Base-by-base conservation (phyloP, 2,113 vertebrate genomes). In the Lepidothrix coronata region DNA sequence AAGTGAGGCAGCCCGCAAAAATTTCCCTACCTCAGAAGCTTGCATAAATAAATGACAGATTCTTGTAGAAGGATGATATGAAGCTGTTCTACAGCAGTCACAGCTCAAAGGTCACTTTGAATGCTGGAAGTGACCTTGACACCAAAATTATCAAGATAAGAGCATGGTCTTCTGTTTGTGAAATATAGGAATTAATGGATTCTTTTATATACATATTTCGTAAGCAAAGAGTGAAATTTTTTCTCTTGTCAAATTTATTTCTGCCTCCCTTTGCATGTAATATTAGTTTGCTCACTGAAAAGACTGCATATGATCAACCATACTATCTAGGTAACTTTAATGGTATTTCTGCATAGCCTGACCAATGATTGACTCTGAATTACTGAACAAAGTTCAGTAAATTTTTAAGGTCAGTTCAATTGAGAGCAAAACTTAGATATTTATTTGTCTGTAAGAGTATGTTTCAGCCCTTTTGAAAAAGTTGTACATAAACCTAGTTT, bases 31-130 rank as follows among this genome's bases (percentile, higher is more conserved):
- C 5, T 76, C 21, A 57, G 39, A 41, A 41, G 8, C 41, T 30
- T 43, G 21, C 5, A 30, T 57, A 63, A 76, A 33, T 44, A 65
- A 79, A 46, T 2, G 4, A 12, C 8, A 61, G 6, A 12, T 74
- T 83, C 43, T 55, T 0, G 0, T 57, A 44, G 11, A 55, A 59
- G 30, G 78, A 41, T 27, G 6, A 61, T 8, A 52, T 16, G 44
- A 78, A 12, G 7, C 5, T 51, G 17, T 9, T 72, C 9, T 41
- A 9, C 21, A 63, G 20, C 0, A 0, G 4, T 30, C 23, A 44
- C 1, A 3, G 18, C 30, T 89, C 30, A 83, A 35, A 76, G 70
- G 31, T 71, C 46, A 11, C 9, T 81, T 20, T 28, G 14, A 48
- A 24, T 44, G 46, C 11, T 49, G 55, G 5, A 66, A 71, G 37